Evolutionary conservation across 1,140 invertebrate species (phyloP), one percentile per base, ranked within the genome.

Genomic region (Helicoverpa armigera): DNA sequence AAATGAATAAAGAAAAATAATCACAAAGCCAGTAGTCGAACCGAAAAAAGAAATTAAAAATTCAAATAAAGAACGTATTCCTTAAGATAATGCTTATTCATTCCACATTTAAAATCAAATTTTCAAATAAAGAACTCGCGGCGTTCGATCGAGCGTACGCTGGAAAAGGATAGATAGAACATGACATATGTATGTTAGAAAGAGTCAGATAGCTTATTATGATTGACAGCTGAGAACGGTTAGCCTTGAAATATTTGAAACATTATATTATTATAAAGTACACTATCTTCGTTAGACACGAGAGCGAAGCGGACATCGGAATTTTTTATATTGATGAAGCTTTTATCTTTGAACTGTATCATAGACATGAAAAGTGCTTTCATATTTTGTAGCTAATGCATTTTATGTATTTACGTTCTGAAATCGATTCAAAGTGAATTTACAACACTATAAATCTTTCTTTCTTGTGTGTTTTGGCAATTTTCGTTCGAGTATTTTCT

Each of bases 211-310:
- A 94, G 90, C 90, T 91, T 94, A 93, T 94, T 94, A 95, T 95
- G 94, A 95, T 95, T 95, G 94, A 95, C 94, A 95, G 94, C 91
- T 95, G 92, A 94, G 93, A 95, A 94, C 94, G 93, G 94, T 94
- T 94, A 94, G 91, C 94, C 94, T 95, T 95, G 94, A 95, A 95
- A 95, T 95, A 95, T 95, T 95, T 95, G 92, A 95, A 95, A 94
- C 94, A 95, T 95, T 95, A 95, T 95, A 95, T 95, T 94, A 93
- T 94, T 95, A 95, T 94, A 94, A 95, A 95, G 94, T 94, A 95
- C 94, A 95, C 94, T 95, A 95, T 94, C 91, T 94, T 91, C 85
- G 85, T 86, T 87, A 76, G 31, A 85, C 88, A 85, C 82, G 84
- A 79, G 89, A 87, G 82, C 77, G 51, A 79, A 86, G 67, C 86